phyloP scores from a whole-genome alignment of 2,113 vertebrate genomes.

The Colistium nudipinnis region DNA sequence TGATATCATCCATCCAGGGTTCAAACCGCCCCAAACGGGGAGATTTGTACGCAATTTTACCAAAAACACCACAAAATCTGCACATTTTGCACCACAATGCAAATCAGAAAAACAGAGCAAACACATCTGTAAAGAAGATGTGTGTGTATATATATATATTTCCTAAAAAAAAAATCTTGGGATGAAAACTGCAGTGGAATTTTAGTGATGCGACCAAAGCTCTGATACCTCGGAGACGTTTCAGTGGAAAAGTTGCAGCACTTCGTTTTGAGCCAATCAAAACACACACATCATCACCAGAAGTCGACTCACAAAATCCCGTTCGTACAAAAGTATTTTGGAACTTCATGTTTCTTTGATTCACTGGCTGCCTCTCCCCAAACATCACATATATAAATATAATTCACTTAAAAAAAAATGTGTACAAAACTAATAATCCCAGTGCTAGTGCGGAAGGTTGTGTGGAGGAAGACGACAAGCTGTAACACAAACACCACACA shows the following conservation, averaged over 20 bases:
- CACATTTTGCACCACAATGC: conserved; percentile 10
- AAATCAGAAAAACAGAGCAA: conserved; percentile 3
- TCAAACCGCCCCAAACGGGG: neutral
- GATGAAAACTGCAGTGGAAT: neutral
- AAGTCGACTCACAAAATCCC: no score
- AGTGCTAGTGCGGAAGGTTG: neutral
- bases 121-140: no score
- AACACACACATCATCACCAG: neutral
- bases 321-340: no score
- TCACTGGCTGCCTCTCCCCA: neutral
- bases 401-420: neutral
- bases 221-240: neutral
- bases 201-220: neutral
- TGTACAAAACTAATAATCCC: neutral
- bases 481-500: neutral
- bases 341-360: neutral
- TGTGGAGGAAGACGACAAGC: neutral
- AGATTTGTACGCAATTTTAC: neutral
- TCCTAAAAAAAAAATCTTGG: neutral
- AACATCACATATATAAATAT: neutral
- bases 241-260: neutral
- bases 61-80: conserved; percentile 5
- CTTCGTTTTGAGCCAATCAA: neutral
- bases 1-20: neutral
- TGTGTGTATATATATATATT: no score